Evolutionary conservation across 2,888 invertebrate genomes (phyloP), one percentile per base, ranked within the genome.

Genomic region (Abrostola tripartita): DNA sequence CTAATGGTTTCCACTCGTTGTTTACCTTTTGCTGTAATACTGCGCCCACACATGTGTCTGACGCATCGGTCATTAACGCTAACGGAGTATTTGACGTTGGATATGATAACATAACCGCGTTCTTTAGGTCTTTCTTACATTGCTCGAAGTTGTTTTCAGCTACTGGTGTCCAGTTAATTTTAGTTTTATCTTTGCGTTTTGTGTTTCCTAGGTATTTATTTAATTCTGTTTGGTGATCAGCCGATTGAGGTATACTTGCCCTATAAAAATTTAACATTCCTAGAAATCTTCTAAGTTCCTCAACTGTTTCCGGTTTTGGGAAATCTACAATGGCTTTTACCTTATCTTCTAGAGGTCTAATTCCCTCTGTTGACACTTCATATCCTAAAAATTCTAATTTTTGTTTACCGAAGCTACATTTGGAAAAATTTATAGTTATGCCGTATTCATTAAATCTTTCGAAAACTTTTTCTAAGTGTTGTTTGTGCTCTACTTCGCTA

Each of bases 41-140:
- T 2, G 51, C 55, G 1, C 61, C 61, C 1, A 53, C 40, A 35
- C 65, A 55, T 9, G 59, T 47, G 24, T 58, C 50, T 5, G 59
- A 63, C 2, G 62, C 62, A 52, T 69, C 57, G 10, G 54, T 47
- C 68, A 61, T 68, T 7, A 61, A 10, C 0, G 65, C 55, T 37
- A 68, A 41, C 5, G 58, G n/a, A 1, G 37, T 40, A 5, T 55
- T 37, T 5, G 9, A n/a, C 5, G 51, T 14, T 42, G 65, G 62
- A 37, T 62, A 44, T 0, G 37, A 65, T 14, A 69, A 41, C 7
- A 51, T 41, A 9, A 50, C 44, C 8, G 61, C 57, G 6, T 44
- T n/a, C 42, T 59, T 24, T 52, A 62, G 40, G 37, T 41, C 38
- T 7, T 9, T 14, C 37, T 62, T 65, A 37, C 58, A 64, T 11